Evolutionary conservation across 2,113 vertebrate species (phyloP).

Genomic region (Chamaetylas fuelleborni): DNA sequence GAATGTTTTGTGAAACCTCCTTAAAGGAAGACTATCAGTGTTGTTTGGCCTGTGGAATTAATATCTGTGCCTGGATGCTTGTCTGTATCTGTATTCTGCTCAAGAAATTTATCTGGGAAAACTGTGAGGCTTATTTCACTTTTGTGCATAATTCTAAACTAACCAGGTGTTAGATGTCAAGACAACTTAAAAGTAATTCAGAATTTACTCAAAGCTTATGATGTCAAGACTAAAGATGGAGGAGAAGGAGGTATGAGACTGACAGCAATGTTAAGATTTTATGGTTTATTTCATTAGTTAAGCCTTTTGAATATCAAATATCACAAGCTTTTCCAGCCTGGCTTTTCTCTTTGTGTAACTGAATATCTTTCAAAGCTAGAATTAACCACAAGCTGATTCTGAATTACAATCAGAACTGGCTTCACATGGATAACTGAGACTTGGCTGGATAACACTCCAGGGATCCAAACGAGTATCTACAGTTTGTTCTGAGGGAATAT

Average conservation of each 20-base stretch:
- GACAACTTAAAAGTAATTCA: neutral
- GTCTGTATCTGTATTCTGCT: neutral
- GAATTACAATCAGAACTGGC: neutral
- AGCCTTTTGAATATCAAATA: neutral
- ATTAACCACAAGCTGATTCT: constrained; percentile 3
- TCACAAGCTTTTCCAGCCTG: neutral
- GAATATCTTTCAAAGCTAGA: neutral
- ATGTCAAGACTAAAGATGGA: neutral
- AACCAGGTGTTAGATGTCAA: neutral
- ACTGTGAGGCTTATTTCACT: neutral
- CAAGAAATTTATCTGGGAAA: neutral
- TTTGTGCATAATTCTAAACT: neutral
- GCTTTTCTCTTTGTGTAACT: neutral
- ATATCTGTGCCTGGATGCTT: neutral
- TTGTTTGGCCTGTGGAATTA: neutral
- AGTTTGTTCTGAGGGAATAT: neutral
- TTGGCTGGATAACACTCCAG: neutral
- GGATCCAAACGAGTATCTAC: neutral
- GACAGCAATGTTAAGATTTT: neutral
- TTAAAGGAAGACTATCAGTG: neutral
- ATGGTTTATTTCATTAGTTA: neutral
- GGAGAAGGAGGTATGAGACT: neutral
- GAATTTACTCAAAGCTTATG: neutral
- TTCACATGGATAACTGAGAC: neutral
- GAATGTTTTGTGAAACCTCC: neutral